Conservation (phyloP, 2,797 vertebrate species). For the Chelon labrosus region DNA sequence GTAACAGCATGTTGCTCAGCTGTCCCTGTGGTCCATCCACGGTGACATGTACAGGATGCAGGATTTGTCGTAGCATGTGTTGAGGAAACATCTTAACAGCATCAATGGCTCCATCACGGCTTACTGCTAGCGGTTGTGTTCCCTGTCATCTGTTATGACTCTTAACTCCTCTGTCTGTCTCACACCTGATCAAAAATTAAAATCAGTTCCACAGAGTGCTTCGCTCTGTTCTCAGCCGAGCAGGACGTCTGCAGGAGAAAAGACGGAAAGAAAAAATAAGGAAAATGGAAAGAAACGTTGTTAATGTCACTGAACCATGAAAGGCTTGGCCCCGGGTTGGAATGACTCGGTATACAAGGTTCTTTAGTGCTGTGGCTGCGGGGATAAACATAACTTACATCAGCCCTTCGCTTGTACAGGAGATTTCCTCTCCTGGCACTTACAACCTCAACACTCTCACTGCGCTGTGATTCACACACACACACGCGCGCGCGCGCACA, state of each 20-base stretch:
- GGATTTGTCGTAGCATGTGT: constrained; percentile 31
- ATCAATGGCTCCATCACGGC: constrained; percentile 25
- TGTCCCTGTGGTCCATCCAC: constrained; percentile 34
- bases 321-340: constrained; percentile 86
- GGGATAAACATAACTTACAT: constrained; percentile 91
- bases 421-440: constrained; percentile 86
- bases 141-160: constrained; percentile 42
- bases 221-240: constrained; percentile 56
- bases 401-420: constrained; percentile 84
- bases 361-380: constrained; percentile 86
- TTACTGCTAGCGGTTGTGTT: constrained; percentile 15
- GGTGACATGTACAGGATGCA: constrained; percentile 43
- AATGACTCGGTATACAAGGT: constrained; percentile 87
- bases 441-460: constrained; percentile 73
- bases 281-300: constrained; percentile 81
- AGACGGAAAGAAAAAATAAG: constrained; percentile 54
- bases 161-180: constrained; percentile 35
- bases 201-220: constrained; percentile 51
- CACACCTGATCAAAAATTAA: constrained; percentile 58
- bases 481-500: constrained; percentile 43
- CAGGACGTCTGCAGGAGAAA: constrained; percentile 49
- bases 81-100: constrained; percentile 38
- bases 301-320: constrained; percentile 88
- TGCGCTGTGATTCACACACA: constrained; percentile 76
- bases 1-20: constrained; percentile 32